These are phyloP conservation scores for Mixornis gularis DNA, from an alignment of 2,113 vertebrate species.

Conservation along the genomic window DNA sequence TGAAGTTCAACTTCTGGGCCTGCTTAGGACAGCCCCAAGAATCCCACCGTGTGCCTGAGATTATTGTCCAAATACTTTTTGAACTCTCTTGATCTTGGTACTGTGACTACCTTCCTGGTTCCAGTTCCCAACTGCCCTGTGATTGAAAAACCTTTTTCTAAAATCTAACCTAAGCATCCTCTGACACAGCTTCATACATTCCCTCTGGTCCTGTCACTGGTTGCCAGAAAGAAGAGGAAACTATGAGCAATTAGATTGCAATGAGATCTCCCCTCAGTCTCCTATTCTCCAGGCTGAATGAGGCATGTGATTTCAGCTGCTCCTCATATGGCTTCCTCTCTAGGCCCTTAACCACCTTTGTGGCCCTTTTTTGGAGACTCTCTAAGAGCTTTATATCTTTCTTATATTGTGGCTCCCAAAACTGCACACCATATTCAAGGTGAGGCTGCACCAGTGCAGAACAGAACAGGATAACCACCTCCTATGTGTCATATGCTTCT, in stretches of 20 bases:
- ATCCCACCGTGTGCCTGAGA: not conserved
- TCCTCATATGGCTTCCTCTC: not conserved
- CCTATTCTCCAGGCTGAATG: not conserved
- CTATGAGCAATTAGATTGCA: not conserved
- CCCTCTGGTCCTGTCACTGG: not conserved
- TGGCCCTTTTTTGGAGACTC: not conserved
- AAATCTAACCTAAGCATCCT: not conserved
- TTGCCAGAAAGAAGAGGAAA: not conserved
- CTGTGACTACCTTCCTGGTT: not conserved
- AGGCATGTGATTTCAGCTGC: not conserved
- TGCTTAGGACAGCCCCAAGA: not conserved
- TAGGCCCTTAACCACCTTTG: not conserved
- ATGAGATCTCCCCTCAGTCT: not conserved
- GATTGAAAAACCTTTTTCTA: not conserved
- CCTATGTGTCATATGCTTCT: fast-evolving
- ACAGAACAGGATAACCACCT: not conserved
- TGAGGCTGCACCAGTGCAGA: not conserved
- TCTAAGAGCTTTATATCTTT: not conserved
- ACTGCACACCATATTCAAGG: not conserved
- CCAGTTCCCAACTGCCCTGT: not conserved
- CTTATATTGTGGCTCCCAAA: not conserved
- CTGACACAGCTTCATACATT: not conserved
- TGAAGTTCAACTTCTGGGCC: not conserved
- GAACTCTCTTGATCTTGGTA: not conserved
- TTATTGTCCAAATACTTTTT: not conserved